Conservation (phyloP, 2,888 invertebrate genomes). For the Meiosimyza decipiens region DNA sequence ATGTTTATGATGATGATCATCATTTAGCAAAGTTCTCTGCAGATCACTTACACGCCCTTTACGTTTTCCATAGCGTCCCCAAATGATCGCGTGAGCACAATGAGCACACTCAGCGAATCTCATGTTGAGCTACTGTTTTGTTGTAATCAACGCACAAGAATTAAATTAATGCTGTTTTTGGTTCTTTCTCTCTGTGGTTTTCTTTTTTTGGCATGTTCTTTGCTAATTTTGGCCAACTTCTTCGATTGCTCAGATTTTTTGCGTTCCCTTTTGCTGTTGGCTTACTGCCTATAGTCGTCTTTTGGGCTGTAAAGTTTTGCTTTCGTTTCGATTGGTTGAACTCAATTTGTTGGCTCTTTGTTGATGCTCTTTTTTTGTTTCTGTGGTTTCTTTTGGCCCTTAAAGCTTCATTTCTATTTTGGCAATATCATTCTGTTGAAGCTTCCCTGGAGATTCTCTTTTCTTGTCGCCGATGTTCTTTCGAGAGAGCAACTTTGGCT, state of each 20-base stretch:
- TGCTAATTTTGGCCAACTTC: slow-evolving; percentile 18
- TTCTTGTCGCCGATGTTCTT: not conserved
- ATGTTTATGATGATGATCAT: not conserved
- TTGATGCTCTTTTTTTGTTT: not conserved
- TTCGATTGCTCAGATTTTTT: not conserved
- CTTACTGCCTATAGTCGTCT: not conserved
- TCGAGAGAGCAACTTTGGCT: not conserved
- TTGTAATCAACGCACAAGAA: not conserved
- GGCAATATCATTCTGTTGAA: not conserved
- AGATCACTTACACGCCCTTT: not conserved
- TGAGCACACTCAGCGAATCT: not conserved
- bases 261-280: not conserved
- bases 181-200: not conserved
- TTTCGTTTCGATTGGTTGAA: slow-evolving; percentile 23
- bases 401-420: not conserved
- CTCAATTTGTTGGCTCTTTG: not conserved
- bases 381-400: not conserved
- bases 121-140: slow-evolving; percentile 7
- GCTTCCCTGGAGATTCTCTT: not conserved
- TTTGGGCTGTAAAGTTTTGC: not conserved
- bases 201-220: not conserved
- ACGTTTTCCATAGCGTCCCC: not conserved
- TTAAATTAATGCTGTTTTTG: slow-evolving; percentile 1
- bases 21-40: slow-evolving; percentile 13
- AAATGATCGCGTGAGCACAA: not conserved